A percentile compares a stretch with the other conserved stretches of the same genome.
phyloP scores from a whole-genome alignment of 1,140 invertebrate genomes.

The Carcinoscorpius rotundicauda region DNA sequence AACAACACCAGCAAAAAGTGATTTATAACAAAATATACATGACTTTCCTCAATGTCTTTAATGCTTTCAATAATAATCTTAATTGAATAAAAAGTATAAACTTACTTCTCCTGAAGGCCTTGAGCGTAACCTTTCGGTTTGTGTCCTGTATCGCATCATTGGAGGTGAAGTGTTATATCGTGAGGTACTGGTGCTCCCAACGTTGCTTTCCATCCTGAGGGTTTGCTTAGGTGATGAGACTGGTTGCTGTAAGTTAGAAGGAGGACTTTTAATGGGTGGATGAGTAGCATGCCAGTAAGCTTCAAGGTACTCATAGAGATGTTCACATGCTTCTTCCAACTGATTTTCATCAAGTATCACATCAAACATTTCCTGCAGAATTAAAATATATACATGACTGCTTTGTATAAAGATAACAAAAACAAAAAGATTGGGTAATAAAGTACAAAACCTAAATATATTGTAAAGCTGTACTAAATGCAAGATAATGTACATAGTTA shows the following conservation, averaged over 20 bases:
- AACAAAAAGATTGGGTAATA: not conserved
- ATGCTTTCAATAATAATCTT: not conserved
- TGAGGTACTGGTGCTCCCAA: constrained; percentile 12
- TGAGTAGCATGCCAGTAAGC: constrained; percentile 96
- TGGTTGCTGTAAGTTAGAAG: constrained; percentile 25
- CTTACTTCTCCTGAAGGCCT: constrained; percentile 14
- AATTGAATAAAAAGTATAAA: not conserved
- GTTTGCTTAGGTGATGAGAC: constrained; percentile 28
- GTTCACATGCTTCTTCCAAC: constrained; percentile 93
- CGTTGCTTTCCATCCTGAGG: constrained; percentile 20
- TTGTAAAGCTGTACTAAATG: not conserved
- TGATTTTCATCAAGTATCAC: constrained; percentile 98
- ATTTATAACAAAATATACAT: too few relatives aligned
- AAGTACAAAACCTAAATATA: not conserved
- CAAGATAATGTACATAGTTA: not conserved
- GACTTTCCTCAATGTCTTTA: too few relatives aligned
- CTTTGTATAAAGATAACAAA: not conserved
- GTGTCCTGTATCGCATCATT: constrained; percentile 11
- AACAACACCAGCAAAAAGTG: too few relatives aligned
- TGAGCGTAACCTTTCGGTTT: constrained; percentile 6
- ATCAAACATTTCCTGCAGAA: constrained; percentile 85
- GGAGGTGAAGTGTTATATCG: constrained; percentile 17
- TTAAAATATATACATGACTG: not conserved
- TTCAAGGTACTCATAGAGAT: constrained; percentile 95
- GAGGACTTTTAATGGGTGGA: constrained; percentile 46